Evolutionary conservation across 2,113 vertebrate genomes (phyloP).

Genomic region (Centropus bengalensis): DNA sequence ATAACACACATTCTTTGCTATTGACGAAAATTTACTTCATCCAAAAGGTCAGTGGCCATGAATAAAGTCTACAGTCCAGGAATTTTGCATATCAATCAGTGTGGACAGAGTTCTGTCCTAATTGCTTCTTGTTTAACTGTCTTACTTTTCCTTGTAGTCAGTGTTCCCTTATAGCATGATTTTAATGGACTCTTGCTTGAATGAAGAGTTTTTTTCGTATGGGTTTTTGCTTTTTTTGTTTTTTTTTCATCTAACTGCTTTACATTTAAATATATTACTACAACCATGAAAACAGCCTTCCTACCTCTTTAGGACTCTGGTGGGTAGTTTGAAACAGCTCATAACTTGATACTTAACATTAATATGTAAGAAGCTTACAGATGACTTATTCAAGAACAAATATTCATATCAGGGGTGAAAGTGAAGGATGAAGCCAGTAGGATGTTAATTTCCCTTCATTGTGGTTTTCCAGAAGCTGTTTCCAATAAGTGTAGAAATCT

Average conservation of each 20-base stretch:
- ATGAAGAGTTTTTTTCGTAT: neutral
- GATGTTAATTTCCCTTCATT: neutral
- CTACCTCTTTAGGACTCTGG: neutral
- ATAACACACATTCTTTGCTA: neutral
- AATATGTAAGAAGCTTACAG: neutral
- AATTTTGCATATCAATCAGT: neutral
- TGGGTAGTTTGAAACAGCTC: neutral
- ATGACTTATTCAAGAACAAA: neutral
- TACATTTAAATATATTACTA: neutral
- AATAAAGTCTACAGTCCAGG: neutral
- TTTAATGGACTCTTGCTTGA: neutral
- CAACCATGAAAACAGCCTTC: neutral
- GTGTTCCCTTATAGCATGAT: neutral
- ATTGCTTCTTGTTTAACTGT: neutral
- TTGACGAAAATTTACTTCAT: neutral
- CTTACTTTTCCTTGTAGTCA: neutral
- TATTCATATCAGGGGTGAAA: neutral
- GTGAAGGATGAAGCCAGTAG: neutral
- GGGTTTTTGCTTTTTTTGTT: neutral
- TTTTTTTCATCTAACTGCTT: neutral
- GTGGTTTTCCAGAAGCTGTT: neutral
- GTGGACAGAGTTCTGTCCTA: neutral
- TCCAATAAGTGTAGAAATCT: neutral
- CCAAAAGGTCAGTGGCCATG: neutral
- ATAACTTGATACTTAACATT: neutral